These are phyloP conservation scores for Emydocephalus ijimae DNA, from an alignment of 2,113 vertebrate genomes.

Conservation along the genomic window DNA sequence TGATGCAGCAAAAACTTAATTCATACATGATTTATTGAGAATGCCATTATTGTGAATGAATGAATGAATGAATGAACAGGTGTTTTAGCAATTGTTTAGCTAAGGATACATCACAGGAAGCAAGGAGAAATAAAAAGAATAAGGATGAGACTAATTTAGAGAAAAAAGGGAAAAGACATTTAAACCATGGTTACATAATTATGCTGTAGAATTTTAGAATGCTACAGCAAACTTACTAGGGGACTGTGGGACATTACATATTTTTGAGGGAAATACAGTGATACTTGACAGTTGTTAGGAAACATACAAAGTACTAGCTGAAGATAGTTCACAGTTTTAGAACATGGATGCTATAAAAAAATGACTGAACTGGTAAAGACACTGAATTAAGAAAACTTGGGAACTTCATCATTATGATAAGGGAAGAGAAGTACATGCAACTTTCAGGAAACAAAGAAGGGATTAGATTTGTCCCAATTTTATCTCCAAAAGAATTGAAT, in stretches of 20 bases:
- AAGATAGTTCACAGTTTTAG: background rate
- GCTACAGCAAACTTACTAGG: no score
- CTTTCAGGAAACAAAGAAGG: background rate
- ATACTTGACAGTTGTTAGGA: background rate
- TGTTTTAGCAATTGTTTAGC: no score
- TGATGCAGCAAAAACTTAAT: background rate
- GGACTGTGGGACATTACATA: background rate
- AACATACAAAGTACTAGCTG: background rate
- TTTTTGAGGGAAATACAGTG: background rate
- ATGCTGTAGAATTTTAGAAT: no score
- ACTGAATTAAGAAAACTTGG: background rate
- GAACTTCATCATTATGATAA: background rate
- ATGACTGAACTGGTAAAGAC: background rate
- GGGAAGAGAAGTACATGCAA: background rate
- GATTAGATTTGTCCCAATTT: background rate
- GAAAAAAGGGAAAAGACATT: background rate
- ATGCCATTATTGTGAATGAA: background rate
- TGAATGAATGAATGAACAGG: no score
- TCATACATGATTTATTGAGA: background rate
- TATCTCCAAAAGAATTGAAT: background rate
- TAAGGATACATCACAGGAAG: no score
- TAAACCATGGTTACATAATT: no score
- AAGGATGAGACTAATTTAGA: background rate
- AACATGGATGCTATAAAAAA: background rate
- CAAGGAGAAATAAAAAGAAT: background rate